Evolutionary conservation across 2,888 invertebrate genomes (phyloP), one percentile per base, ranked within the genome.

Genomic region (Steromphala cineraria): DNA sequence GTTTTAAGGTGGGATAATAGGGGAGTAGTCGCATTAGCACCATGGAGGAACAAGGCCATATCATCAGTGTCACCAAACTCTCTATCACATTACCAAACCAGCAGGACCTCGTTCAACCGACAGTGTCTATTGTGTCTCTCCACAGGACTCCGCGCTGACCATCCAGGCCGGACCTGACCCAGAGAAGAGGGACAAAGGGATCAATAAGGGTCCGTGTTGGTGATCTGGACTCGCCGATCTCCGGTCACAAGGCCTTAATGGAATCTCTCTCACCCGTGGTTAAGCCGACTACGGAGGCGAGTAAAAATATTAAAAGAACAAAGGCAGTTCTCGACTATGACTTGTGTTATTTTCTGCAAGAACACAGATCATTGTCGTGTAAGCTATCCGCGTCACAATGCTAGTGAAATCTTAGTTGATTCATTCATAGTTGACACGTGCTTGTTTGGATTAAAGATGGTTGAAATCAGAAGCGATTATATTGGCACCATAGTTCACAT

Each of bases 271-370:
- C 40, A 36, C 19, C 19, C 36, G 19, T 31, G 40, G 40, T 40
- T 71, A 71, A 31, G 71, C 71, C 36, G 71, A 19, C 71, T 31
- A 15, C 71, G 36, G 40, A 24, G 71, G 71, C 36, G 40, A 36
- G 71, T 19, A 36, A 71, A 71, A 31, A 31, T n/a, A 71, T 71
- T 71, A 71, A 71, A 71, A 40, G 31, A 40, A 71, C 71, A 71
- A 71, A 36, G 40, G 13, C 71, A 36, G 36, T 15, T 71, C 36
- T 71, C 40, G 31, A 46, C 46, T 46, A 46, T 46, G 46, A 46
- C 46, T 46, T 46, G 8, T 46, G 46, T 46, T 46, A 46, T 46
- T 46, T 46, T 46, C 4, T 46, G 46, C 46, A 46, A 46, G 46
- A 46, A 4, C 10, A 46, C 46, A 46, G 46, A 46, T 46, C 46